Percentiles rank a stretch among this genome's conserved stretches.
phyloP scores from a whole-genome alignment of 2,888 invertebrate genomes.

The Cephus spinipes region DNA sequence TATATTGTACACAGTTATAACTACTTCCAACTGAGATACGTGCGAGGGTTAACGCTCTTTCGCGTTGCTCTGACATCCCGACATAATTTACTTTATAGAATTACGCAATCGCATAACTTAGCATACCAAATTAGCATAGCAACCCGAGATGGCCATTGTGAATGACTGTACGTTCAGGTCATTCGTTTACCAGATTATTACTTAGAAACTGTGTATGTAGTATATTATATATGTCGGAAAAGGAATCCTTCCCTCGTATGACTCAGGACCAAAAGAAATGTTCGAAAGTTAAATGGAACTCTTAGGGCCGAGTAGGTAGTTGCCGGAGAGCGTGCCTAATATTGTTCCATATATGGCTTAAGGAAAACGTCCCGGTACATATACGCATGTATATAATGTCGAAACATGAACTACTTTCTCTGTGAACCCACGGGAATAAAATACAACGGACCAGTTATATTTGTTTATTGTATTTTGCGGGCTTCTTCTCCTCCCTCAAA shows the following conservation, averaged over 20 bases:
- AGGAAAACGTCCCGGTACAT: constrained; percentile 10
- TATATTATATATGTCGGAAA: not conserved
- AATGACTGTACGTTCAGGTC: not conserved
- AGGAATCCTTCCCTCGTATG: not conserved
- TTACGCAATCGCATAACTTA: constrained; percentile 20
- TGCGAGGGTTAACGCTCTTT: constrained; percentile 4
- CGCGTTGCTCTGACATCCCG: constrained; percentile 13
- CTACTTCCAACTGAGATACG: not conserved
- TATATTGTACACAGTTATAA: not conserved
- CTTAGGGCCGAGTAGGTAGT: not conserved
- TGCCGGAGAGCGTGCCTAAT: constrained; percentile 3
- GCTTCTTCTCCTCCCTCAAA: not conserved
- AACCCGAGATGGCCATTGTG: constrained; percentile 2
- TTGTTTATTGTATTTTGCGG: not conserved
- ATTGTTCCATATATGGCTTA: constrained; percentile 21
- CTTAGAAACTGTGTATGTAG: not conserved
- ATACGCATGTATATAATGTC: constrained; percentile 5
- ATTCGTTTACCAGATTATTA: not conserved
- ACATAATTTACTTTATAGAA: constrained; percentile 19
- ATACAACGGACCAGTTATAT: not conserved
- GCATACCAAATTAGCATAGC: constrained; percentile 3
- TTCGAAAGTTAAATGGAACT: not conserved
- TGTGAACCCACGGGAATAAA: not conserved
- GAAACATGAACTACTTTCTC: constrained; percentile 21
- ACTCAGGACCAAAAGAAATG: not conserved